Evolutionary conservation across 2,888 invertebrate genomes (phyloP).

Genomic region (Resseliella maxima): DNA sequence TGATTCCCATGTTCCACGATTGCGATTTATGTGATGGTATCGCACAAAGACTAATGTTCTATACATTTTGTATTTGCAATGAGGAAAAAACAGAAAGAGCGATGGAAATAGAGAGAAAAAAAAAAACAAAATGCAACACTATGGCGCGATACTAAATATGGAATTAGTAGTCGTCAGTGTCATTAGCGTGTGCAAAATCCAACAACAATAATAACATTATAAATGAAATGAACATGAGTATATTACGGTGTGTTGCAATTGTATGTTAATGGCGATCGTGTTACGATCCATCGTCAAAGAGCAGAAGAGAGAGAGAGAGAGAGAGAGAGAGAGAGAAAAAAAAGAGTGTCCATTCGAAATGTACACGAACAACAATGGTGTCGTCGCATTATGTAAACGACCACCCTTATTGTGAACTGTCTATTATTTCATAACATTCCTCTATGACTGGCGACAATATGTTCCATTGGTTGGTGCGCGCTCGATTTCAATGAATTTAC

Average conservation of each 20-base stretch:
- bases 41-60: constrained; percentile 3
- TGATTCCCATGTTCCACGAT: constrained; percentile 48
- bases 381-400: constrained; percentile 53
- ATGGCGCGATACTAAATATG: constrained; percentile 48
- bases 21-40: constrained; percentile 53
- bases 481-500: constrained; percentile 32
- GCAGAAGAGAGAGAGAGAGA: neutral
- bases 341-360: constrained; percentile 15
- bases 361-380: constrained; percentile 44
- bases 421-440: constrained; percentile 53
- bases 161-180: constrained; percentile 51
- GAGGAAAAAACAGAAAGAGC: neutral
- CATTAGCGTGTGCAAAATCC: constrained; percentile 51
- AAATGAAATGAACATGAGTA: constrained; percentile 11
- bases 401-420: constrained; percentile 53
- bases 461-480: constrained; percentile 14
- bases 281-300: constrained; percentile 22
- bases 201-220: neutral
- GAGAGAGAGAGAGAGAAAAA: neutral
- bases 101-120: neutral
- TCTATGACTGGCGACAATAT: constrained; percentile 51
- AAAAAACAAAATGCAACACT: constrained; percentile 15
- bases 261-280: constrained; percentile 53
- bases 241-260: constrained; percentile 47
- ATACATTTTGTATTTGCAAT: neutral